These are phyloP conservation scores for Microctonus aethiopoides DNA, from an alignment of 2,888 invertebrate species.

Conservation along the genomic window DNA sequence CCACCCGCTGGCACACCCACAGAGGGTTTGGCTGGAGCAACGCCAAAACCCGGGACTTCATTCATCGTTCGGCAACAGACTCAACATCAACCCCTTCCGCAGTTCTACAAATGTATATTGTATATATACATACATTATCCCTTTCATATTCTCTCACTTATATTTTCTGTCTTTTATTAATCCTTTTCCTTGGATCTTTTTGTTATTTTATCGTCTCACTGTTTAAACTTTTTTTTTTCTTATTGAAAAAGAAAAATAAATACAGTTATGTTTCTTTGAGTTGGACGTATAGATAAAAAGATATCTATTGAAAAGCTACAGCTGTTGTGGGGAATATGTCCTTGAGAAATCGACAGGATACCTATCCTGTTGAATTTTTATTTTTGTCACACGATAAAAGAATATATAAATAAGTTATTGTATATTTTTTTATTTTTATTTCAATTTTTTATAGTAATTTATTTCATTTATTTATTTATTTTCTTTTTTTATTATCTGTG, in stretches of 20 bases:
- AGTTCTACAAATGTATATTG: too few relatives aligned
- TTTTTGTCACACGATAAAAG: not conserved
- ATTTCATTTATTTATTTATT: too few relatives aligned
- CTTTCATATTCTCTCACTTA: not conserved
- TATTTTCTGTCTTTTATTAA: not conserved
- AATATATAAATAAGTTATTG: not conserved
- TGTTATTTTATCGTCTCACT: not conserved
- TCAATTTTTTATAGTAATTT: too few relatives aligned
- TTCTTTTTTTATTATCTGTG: too few relatives aligned
- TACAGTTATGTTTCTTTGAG: not conserved
- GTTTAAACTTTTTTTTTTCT: too few relatives aligned
- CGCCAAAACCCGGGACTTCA: slow-evolving; percentile 52
- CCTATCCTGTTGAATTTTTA: not conserved
- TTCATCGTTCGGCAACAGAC: slow-evolving; percentile 49
- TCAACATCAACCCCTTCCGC: slow-evolving; percentile 22
- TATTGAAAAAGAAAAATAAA: too few relatives aligned
- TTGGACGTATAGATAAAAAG: too few relatives aligned
- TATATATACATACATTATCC: not conserved
- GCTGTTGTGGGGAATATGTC: not conserved
- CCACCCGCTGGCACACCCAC: slow-evolving; percentile 22
- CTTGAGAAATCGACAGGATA: not conserved
- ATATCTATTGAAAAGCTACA: slow-evolving; percentile 1
- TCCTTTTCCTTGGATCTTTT: not conserved
- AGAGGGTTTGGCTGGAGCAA: slow-evolving; percentile 44
- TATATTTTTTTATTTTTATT: not conserved